A percentile compares a stretch with the other conserved stretches of the same genome.
phyloP scores from a whole-genome alignment of 2,888 invertebrate genomes.

The Xestia rhomboidea region DNA sequence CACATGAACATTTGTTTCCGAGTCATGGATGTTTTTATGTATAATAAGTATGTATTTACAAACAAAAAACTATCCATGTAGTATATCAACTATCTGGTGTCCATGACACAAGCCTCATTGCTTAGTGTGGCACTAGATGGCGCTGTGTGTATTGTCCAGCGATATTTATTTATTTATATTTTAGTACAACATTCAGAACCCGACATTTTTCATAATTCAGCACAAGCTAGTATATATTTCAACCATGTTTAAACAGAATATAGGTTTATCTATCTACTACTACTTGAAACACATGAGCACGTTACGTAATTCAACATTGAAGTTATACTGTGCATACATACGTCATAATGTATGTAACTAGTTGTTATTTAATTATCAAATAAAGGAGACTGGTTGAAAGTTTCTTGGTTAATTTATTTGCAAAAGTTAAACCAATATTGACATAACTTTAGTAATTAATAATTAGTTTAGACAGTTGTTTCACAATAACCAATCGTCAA shows the following conservation, averaged over 20 bases:
- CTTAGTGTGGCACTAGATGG: too few relatives aligned
- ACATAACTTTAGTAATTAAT: too few relatives aligned
- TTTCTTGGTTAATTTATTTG: background rate
- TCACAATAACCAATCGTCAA: background rate
- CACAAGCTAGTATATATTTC: background rate
- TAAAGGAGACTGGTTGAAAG: background rate
- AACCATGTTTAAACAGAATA: background rate
- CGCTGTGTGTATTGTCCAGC: too few relatives aligned
- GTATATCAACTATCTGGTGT: too few relatives aligned
- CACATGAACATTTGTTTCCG: too few relatives aligned
- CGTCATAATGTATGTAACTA: background rate
- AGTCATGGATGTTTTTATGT: too few relatives aligned
- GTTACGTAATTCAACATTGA: background rate
- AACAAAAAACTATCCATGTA: too few relatives aligned
- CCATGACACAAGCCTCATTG: too few relatives aligned
- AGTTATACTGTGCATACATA: background rate
- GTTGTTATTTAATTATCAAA: background rate
- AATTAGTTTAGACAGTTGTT: background rate
- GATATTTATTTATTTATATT: too few relatives aligned
- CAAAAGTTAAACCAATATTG: background rate
- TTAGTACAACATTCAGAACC: too few relatives aligned
- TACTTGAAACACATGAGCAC: background rate
- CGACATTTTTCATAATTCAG: too few relatives aligned
- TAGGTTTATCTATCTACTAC: constrained; percentile 2
- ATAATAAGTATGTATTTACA: too few relatives aligned